Evolutionary conservation across 2,113 vertebrate genomes (phyloP), one percentile per base, ranked within the genome.

Genomic region (Nanorana parkeri): DNA sequence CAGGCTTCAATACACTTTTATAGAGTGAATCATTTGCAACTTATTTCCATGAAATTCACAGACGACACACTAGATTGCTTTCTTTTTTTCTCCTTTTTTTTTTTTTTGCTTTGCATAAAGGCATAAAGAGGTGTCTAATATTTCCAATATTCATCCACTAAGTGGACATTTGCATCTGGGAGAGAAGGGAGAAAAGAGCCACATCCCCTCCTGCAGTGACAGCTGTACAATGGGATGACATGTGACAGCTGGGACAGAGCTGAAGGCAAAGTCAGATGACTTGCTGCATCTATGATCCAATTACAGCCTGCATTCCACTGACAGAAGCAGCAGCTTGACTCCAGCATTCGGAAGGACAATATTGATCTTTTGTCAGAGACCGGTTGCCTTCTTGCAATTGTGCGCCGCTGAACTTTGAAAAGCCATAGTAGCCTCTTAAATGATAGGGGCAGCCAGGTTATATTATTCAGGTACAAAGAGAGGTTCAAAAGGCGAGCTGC

Each of bases 341-440:
- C 93, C 96, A 92, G 95, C 94, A 91, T 95, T 93, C 94, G 89
- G 92, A 94, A 95, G 95, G 97, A 97, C 95, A 93, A 87, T 95
- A 99, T 99, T 94, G 97, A 99, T 99, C 97, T 97, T 95, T 96
- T 97, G 97, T 98, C 97, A 99, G 93, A 93, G 94, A 94, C 94
- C 94, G 94, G 95, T 95, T 93, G 94, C 95, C 95, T 93, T 93
- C 93, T 90, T 92, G 92, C 93, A 92, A 94, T 92, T 88, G 92
- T 86, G 93, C 87, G 85, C 87, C 65, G 85, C 87, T 94, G 93
- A 95, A 95, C 95, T 93, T 91, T 91, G 92, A 89, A 88, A 87
- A 89, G 91, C 90, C 89, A 90, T 88, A 83, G 92, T 92, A 91
- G 91, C 94, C 92, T 92, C 90, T 89, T 94, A 94, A 95, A 93